Percentiles rank a stretch among this genome's conserved stretches.
These are phyloP conservation scores for Polia nebulosa DNA, from an alignment of 2,888 invertebrate genomes.

Conservation along the genomic window DNA sequence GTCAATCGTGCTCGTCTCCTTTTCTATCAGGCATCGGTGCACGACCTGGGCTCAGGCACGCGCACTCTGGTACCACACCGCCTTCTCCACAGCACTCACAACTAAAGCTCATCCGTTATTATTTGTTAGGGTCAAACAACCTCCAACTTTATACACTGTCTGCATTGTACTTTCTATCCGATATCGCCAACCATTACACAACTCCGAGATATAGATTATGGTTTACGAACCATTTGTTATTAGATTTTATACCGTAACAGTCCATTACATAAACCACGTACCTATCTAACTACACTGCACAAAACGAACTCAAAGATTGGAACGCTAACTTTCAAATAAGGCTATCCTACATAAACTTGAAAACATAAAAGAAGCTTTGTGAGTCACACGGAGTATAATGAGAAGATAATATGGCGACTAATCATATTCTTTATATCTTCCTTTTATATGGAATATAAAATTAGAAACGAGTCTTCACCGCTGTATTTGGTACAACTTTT, in stretches of 20 bases:
- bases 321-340: slow-evolving; percentile 70
- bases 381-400: slow-evolving; percentile 44
- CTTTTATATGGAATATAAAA: slow-evolving; percentile 48
- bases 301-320: slow-evolving; percentile 68
- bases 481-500: slow-evolving; percentile 49
- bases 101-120: slow-evolving; percentile 73
- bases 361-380: slow-evolving; percentile 49
- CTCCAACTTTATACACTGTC: slow-evolving; percentile 69
- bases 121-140: slow-evolving; percentile 76
- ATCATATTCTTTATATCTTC: slow-evolving; percentile 43
- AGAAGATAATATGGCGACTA: slow-evolving; percentile 49
- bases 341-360: slow-evolving; percentile 53
- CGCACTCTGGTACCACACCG: slow-evolving; percentile 61
- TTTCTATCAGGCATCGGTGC: slow-evolving; percentile 85
- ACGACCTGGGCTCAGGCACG: slow-evolving; percentile 77
- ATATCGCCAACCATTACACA: slow-evolving; percentile 82
- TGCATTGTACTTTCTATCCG: slow-evolving; percentile 86
- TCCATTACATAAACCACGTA: slow-evolving; percentile 73
- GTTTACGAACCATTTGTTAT: slow-evolving; percentile 73
- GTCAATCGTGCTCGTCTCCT: slow-evolving; percentile 84
- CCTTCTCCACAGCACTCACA: slow-evolving; percentile 43
- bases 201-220: slow-evolving; percentile 77
- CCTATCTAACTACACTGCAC: slow-evolving; percentile 69
- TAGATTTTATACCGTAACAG: slow-evolving; percentile 70
- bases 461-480: slow-evolving; percentile 54